Evolutionary conservation across 2,113 vertebrate genomes (phyloP).

Genomic region (Centrocercus urophasianus): DNA sequence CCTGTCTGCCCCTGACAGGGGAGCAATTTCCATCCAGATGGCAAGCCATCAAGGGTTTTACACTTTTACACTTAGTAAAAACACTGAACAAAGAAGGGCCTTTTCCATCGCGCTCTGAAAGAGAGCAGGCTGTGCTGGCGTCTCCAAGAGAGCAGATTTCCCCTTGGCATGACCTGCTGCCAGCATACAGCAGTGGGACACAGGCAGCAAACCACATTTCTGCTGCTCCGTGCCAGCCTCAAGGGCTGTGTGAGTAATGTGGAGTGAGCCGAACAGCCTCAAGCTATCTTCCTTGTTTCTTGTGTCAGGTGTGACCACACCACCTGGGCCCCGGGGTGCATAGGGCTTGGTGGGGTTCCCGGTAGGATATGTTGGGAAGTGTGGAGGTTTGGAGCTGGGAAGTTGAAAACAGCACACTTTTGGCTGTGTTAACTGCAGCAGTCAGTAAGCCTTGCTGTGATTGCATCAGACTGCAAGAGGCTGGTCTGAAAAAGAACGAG

Average conservation of each 20-base stretch:
- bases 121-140: slow-evolving; percentile 36
- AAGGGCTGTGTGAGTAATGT: accelerated
- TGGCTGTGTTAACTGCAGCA: neutral
- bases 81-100: slow-evolving; percentile 45
- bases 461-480: slow-evolving; percentile 36
- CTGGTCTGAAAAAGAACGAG: neutral
- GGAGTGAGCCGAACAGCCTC: neutral
- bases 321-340: accelerated
- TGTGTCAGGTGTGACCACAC: neutral
- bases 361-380: neutral
- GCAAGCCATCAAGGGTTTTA: slow-evolving; percentile 61
- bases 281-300: neutral
- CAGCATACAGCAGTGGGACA: neutral
- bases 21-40: slow-evolving; percentile 55
- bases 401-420: neutral
- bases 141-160: neutral
- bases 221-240: neutral
- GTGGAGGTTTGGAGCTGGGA: neutral
- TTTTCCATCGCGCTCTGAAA: slow-evolving; percentile 62
- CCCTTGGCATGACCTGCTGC: neutral
- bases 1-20: neutral
- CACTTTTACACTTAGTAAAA: slow-evolving; percentile 65
- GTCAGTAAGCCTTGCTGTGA: neutral
- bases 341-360: neutral
- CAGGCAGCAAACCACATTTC: neutral